Conservation (phyloP, 2,888 invertebrate species). For the Drosophila anomalata region DNA sequence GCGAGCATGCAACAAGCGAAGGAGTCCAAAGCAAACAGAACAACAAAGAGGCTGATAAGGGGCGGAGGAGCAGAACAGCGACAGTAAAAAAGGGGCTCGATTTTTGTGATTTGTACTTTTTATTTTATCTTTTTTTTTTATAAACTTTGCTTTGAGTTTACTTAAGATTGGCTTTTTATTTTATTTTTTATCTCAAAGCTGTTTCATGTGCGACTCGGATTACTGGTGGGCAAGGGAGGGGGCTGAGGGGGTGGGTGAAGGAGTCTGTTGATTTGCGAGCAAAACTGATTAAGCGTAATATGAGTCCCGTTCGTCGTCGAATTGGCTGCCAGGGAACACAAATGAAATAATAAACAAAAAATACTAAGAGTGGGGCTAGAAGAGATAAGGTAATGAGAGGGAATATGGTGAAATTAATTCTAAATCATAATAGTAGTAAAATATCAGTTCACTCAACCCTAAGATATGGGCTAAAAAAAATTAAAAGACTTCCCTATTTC, state of each 20-base stretch:
- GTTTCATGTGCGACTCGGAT: slow-evolving; percentile 66
- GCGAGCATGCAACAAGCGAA: slow-evolving; percentile 61
- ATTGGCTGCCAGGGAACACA: slow-evolving; percentile 27
- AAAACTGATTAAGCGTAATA: slow-evolving; percentile 70
- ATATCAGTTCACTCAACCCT: neutral
- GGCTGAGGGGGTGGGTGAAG: slow-evolving; percentile 1
- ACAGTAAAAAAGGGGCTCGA: slow-evolving; percentile 67
- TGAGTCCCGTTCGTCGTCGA: slow-evolving; percentile 50
- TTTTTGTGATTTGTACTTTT: slow-evolving; percentile 58
- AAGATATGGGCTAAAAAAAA: slow-evolving; percentile 38
- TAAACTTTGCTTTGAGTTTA: slow-evolving; percentile 41
- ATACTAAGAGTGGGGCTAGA: slow-evolving; percentile 1
- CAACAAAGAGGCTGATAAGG: slow-evolving; percentile 16
- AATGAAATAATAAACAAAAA: slow-evolving; percentile 20
- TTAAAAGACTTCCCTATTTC: slow-evolving; percentile 77
- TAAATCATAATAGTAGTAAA: neutral
- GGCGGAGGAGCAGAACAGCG: slow-evolving; percentile 25
- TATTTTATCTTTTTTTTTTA: slow-evolving; percentile 38
- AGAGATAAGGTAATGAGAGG: neutral
- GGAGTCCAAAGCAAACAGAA: slow-evolving; percentile 18
- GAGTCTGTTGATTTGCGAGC: slow-evolving; percentile 53
- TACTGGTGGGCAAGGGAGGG: slow-evolving; percentile 44
- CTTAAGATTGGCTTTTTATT: slow-evolving; percentile 37
- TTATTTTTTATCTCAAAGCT: slow-evolving; percentile 43
- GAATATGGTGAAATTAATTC: slow-evolving; percentile 6